phyloP scores from a whole-genome alignment of 2,888 invertebrate species.

The Leucoma salicis region DNA sequence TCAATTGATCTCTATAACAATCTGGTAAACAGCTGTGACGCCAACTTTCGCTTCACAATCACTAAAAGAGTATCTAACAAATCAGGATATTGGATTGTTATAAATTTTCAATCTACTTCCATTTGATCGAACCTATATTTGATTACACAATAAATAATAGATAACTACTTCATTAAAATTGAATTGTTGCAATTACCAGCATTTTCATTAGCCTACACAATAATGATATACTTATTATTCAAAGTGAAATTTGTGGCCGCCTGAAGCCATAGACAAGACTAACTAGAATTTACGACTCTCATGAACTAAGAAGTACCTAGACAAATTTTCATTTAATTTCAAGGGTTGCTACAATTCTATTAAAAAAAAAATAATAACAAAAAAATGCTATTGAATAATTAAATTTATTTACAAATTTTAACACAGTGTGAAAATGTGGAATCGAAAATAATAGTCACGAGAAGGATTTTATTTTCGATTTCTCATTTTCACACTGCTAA shows the following conservation, averaged over 20 bases:
- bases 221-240: not conserved
- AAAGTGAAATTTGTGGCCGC: conserved; percentile 11
- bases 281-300: conserved; percentile 68
- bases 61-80: too few relatives aligned
- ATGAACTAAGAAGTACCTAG: conserved; percentile 42
- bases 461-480: too few relatives aligned
- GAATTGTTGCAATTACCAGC: conserved; percentile 27
- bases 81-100: not conserved
- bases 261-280: conserved; percentile 46
- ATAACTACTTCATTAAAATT: conserved; percentile 14
- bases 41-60: too few relatives aligned
- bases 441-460: too few relatives aligned
- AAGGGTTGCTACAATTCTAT: conserved; percentile 5
- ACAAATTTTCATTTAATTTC: conserved; percentile 18
- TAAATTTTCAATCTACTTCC: conserved; percentile 1
- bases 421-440: too few relatives aligned
- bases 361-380: too few relatives aligned
- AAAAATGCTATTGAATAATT: too few relatives aligned
- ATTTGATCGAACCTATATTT: conserved; percentile 8
- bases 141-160: conserved; percentile 19
- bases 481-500: too few relatives aligned
- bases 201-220: conserved; percentile 36
- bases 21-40: too few relatives aligned
- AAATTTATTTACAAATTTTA: too few relatives aligned
- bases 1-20: too few relatives aligned